Base-by-base conservation (phyloP, 1,140 invertebrate genomes). In the Drosophila rhopaloa region DNA sequence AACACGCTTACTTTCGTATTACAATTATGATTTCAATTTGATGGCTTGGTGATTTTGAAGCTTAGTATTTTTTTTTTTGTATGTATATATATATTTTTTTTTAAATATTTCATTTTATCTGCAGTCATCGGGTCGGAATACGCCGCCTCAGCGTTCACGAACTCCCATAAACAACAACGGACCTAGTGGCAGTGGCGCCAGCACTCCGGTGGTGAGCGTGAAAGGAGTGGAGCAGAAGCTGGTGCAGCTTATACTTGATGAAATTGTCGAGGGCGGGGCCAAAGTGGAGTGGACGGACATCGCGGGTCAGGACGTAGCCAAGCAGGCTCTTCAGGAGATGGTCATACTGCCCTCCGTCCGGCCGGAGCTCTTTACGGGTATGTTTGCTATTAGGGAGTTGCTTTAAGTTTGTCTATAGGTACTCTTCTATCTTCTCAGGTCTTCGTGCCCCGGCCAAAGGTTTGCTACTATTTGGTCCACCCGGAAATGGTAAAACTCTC, bases 291-390 rank as follows among this genome's bases (percentile, higher is more conserved):
- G 98, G 98, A 96, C 97, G 63, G 98, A 99, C 86, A 98, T 99
- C 77, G 97, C 98, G 66, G 96, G 96, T 4, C 96, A 97, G 93
- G 96, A 97, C 88, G 96, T 95, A 86, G 98, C 95, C 38, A 99
- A 99, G 92, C 97, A 99, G 93, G 98, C 98, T 0, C 94, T 99
- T 8, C 97, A 98, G 93, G 98, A 99, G 93, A 99, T 99, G 95
- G 98, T 99, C 5, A 98, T 99, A 19, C 94, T 98, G 81, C 98
- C 98, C 7, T 97, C 98, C 24, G 93, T 99, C n/a, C 94, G 98
- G 83, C 98, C 98, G 27, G 98, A 97, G 92, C 93, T 99, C 32
- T 99, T 99, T 91, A 99, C 97, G 10, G 98, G 98, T 24, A 92
- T 97, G 43, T 58, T 53, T 27, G 93, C 2, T 11, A 11, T 14